Evolutionary conservation across 2,888 invertebrate genomes (phyloP), one percentile per base, ranked within the genome.

Genomic region (Rugalucina vietnamica): DNA sequence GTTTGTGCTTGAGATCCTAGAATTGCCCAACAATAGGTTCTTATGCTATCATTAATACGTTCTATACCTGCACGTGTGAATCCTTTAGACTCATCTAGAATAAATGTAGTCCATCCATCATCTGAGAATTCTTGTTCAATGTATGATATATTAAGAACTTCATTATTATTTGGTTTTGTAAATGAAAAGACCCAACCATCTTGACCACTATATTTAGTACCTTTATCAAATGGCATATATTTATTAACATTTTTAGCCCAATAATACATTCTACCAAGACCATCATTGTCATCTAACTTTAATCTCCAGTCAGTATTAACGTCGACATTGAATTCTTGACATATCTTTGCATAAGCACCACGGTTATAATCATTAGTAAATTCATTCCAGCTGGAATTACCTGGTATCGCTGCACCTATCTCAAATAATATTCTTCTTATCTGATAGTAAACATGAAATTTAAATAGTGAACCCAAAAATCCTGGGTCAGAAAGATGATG

Each of bases 1-100:
- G 80, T 79, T 74, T 84, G 84, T 24, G 80, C 49, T 65, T 80
- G 80, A 24, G 80, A 72, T 65, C 84, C 77, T 24, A 84, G 80
- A 24, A 80, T 76, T 37, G 80, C 80, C 73, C 73, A 79, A 32
- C 57, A 57, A 49, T 73, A 79, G 5, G 79, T 79, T 24, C 73
- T 36, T 27, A 84, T 80, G 14, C 43, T 71, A 34, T 81, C 81
- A 43, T 84, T 81, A 5, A 84, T 70, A 1, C 81, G 29, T 78
- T 84, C 74, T 43, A 80, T 71, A 24, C 78, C 84, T 1, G 77
- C 74, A 36, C 43, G 73, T 74, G 84, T 77, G 54, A 81, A 77
- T 0, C 80, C 81, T n/a, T 76, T 74, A 57, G 81, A 77, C 21
- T 27, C 27, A 71, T 84, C 80, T 24, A 84, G 49, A 21, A 81